These are phyloP conservation scores for Ochlodes sylvanus DNA, from an alignment of 2,888 invertebrate genomes.

Conservation along the genomic window DNA sequence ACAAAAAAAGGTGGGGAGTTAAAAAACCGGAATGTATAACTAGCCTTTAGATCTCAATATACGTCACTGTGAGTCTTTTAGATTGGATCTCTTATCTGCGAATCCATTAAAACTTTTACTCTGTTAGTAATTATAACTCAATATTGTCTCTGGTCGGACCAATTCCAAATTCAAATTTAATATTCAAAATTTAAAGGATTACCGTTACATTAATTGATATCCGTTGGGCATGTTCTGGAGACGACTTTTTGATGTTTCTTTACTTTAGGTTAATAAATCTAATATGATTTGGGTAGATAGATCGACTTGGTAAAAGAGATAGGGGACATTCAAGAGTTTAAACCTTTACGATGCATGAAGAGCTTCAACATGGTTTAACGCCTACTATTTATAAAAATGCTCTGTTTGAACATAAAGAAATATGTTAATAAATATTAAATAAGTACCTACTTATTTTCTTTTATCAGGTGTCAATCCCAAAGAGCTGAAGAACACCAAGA, in stretches of 20 bases:
- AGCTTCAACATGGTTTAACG: neutral
- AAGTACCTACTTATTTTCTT: neutral
- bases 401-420: no score
- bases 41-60: slow-evolving; percentile 43
- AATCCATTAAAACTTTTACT: slow-evolving; percentile 73
- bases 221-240: slow-evolving; percentile 5
- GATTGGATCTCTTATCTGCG: slow-evolving; percentile 57
- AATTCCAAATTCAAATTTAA: slow-evolving; percentile 52
- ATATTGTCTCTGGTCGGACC: slow-evolving; percentile 61
- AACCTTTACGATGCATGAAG: no score
- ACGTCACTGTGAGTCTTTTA: slow-evolving; percentile 41
- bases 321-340: no score
- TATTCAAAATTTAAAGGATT: slow-evolving; percentile 45
- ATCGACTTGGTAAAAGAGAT: no score
- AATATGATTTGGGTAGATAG: no score
- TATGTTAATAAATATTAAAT: neutral
- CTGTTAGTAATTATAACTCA: slow-evolving; percentile 68
- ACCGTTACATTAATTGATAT: slow-evolving; percentile 29
- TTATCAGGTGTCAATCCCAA: slow-evolving; percentile 87
- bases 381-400: neutral
- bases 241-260: slow-evolving; percentile 14
- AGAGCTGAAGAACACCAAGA: slow-evolving; percentile 88
- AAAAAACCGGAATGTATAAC: slow-evolving; percentile 25
- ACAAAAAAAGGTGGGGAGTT: no score
- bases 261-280: neutral